A percentile compares a stretch with the other conserved stretches of the same genome.
Evolutionary conservation across 2,113 vertebrate genomes (phyloP).

Genomic region (Oreocharis arfaki): DNA sequence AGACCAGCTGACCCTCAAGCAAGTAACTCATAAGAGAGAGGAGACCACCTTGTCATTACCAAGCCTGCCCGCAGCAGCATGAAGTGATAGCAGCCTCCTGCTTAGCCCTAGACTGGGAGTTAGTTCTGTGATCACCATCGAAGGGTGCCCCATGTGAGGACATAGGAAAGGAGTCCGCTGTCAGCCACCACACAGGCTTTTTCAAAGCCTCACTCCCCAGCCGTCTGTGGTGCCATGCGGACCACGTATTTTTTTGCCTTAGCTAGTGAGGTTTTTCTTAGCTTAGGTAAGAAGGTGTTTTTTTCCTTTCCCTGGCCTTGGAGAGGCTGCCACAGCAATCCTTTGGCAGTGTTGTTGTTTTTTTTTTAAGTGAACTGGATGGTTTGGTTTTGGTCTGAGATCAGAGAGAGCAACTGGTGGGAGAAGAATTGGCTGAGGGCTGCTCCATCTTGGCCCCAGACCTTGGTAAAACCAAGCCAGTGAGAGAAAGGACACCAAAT

Average conservation of each 20-base stretch:
- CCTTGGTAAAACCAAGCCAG: rapidly evolving
- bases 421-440: neutral
- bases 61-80: too few relatives aligned
- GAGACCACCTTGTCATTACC: too few relatives aligned
- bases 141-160: too few relatives aligned
- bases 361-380: rapidly evolving
- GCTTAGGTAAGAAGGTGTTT: neutral
- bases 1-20: too few relatives aligned
- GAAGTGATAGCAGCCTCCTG: too few relatives aligned
- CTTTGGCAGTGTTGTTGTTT: too few relatives aligned
- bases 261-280: neutral
- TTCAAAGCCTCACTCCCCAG: neutral
- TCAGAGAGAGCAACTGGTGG: rapidly evolving
- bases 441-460: neutral
- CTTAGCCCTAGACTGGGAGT: too few relatives aligned
- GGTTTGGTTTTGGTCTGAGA: neutral
- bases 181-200: too few relatives aligned
- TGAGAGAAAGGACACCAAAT: neutral
- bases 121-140: too few relatives aligned
- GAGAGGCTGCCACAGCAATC: neutral
- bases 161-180: too few relatives aligned
- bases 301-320: neutral
- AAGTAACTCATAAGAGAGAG: too few relatives aligned
- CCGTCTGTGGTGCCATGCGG: rapidly evolving
- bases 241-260: rapidly evolving